Evolutionary conservation across 2,888 invertebrate species (phyloP).

Genomic region (Amiota communis): DNA sequence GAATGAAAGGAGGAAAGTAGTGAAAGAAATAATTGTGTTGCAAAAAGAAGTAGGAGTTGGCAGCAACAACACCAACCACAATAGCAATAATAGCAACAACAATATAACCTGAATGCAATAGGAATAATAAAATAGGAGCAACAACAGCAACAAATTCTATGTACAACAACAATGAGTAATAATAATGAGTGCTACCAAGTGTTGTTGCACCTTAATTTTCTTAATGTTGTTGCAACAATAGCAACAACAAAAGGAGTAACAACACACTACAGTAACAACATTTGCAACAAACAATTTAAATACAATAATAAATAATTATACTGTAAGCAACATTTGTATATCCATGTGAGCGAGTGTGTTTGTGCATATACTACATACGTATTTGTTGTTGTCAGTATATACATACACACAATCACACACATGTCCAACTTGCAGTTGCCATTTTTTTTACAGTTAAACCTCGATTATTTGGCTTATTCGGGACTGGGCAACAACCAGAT

Average conservation of each 20-base stretch:
- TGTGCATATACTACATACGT: too few species aligned
- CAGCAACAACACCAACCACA: slow-evolving; percentile 48
- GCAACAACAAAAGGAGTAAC: too few species aligned
- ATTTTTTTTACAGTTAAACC: too few species aligned
- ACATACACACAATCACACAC: too few species aligned
- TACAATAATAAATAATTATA: slow-evolving; percentile 53
- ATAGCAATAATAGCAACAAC: slow-evolving; percentile 38
- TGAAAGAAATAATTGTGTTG: slow-evolving; percentile 14
- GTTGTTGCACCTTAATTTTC: slow-evolving; percentile 20
- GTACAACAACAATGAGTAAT: background rate
- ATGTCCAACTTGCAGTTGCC: too few species aligned
- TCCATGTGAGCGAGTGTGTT: too few species aligned
- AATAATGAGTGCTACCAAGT: slow-evolving; percentile 11
- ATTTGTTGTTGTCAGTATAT: too few species aligned
- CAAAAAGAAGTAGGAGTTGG: slow-evolving; percentile 45
- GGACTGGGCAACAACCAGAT: too few species aligned
- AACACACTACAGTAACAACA: slow-evolving; percentile 38
- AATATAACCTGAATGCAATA: slow-evolving; percentile 29
- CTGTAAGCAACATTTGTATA: slow-evolving; percentile 30
- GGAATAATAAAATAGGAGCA: slow-evolving; percentile 33
- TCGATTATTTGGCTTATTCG: too few species aligned
- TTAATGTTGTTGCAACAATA: background rate
- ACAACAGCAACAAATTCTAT: background rate
- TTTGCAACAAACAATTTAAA: slow-evolving; percentile 26
- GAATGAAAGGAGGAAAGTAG: background rate